These are phyloP conservation scores for Hafferia zeledoni DNA, from an alignment of 2,797 vertebrate species.

Conservation along the genomic window DNA sequence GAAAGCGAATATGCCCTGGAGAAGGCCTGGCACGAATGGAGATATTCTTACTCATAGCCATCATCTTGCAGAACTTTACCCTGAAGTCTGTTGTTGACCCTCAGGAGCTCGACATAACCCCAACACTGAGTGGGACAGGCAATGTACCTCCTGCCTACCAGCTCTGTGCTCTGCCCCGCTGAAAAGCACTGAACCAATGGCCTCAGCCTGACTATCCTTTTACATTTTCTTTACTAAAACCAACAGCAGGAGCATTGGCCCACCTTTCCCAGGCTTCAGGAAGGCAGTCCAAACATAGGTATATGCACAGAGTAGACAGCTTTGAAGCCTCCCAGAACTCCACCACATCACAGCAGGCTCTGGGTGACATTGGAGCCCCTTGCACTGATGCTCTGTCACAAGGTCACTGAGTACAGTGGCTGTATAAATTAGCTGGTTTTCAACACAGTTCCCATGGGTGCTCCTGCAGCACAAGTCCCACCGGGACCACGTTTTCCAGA, in stretches of 20 bases:
- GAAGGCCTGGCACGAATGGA: conserved; percentile 72
- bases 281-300: background rate
- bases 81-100: conserved; percentile 55
- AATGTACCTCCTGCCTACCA: background rate
- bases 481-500: background rate
- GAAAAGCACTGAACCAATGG: background rate
- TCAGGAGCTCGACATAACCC: background rate
- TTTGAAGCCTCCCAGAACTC: background rate
- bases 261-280: background rate
- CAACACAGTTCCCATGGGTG: background rate
- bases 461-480: accelerated
- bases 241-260: background rate
- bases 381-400: accelerated
- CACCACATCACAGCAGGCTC: accelerated
- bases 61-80: conserved; percentile 73
- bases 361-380: background rate
- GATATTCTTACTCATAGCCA: conserved; percentile 44
- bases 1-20: conserved; percentile 70
- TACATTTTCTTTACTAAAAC: background rate
- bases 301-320: background rate
- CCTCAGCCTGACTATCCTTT: background rate
- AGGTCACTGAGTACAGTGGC: accelerated
- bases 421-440: background rate
- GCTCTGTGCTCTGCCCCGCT: conserved; percentile 17
- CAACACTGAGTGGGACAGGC: background rate